Evolutionary conservation across 53 echinoderm and acorn worm species (phyloP), one percentile per base, ranked within the genome.

Genomic region (Henricia sp.): DNA sequence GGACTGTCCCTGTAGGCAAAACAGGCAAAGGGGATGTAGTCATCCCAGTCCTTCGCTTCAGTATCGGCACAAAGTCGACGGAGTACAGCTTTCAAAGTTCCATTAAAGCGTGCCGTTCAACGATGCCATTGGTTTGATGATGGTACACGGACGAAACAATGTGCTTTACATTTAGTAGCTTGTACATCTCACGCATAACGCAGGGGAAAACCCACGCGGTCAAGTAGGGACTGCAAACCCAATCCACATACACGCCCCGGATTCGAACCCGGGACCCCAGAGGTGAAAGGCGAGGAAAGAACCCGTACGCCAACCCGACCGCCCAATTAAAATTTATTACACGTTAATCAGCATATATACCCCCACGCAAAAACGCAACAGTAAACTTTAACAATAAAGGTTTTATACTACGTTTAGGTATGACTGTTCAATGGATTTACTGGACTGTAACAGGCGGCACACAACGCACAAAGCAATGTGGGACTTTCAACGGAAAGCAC

Each of bases 121-220:
- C 68, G 27, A 68, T 68, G 10, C 40, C 68, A 8, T 68, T 70
- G 0, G 70, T 50, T 27, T 70, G 70, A 1, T 46, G 70, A 4
- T 70, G 70, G 33, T 70, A 44, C 44, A 70, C 70, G 9, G 70
- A 70, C 12, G 50, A 48, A 1, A 70, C 70, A 23, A 70, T 24
- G 32, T 70, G 70, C 43, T 68, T 68, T 4, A 68, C 43, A 68
- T 6, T 14, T 23, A 68, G 42, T 17, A 43, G 13, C 8, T 5
- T 16, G 21, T 42, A 68, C 70, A 70, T 24, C 70, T 70, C 11
- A n/a, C 27, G 17, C 70, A 70, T 70, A 17, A 70, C 44, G n/a
- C n/a, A n/a, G n/a, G n/a, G n/a, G n/a, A n/a, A n/a, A n/a, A n/a
- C n/a, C n/a, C n/a, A n/a, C n/a, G n/a, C n/a, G n/a, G n/a, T n/a